Percentiles rank a stretch among this genome's conserved stretches.
Evolutionary conservation across 1,140 invertebrate species (phyloP).

Genomic region (Chironomus tepperi): DNA sequence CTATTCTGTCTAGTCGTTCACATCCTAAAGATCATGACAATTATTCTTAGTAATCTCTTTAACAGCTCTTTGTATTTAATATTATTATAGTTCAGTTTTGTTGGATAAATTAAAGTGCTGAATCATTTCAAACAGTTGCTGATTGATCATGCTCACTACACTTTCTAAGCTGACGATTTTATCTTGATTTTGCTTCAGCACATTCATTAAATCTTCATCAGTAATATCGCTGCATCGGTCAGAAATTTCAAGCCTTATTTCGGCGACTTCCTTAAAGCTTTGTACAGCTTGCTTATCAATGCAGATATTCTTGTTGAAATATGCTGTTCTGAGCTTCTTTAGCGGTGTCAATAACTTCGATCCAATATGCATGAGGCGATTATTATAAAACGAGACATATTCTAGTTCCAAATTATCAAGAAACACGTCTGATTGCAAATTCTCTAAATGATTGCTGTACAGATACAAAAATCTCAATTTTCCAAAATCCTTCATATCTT

Average conservation of each 20-base stretch:
- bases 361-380: not conserved
- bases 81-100: not conserved
- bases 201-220: not conserved
- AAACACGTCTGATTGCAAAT: constrained; percentile 1
- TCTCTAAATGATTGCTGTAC: not conserved
- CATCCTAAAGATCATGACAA: too few relatives aligned
- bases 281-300: constrained; percentile 27
- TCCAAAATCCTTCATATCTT: not conserved
- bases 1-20: too few relatives aligned
- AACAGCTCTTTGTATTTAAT: not conserved
- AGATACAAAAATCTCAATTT: constrained; percentile 15
- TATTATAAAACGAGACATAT: not conserved
- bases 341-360: not conserved
- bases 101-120: not conserved
- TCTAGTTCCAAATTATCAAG: not conserved
- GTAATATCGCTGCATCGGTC: constrained; percentile 9
- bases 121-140: not conserved
- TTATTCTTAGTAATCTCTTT: too few relatives aligned
- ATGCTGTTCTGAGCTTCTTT: not conserved
- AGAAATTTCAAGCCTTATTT: not conserved
- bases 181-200: not conserved
- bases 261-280: not conserved
- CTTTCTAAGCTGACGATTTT: not conserved
- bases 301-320: constrained; percentile 51
- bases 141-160: not conserved